A percentile compares a stretch with the other conserved stretches of the same genome.
phyloP scores from a whole-genome alignment of 2,113 vertebrate species.

The Xenus cinereus region DNA sequence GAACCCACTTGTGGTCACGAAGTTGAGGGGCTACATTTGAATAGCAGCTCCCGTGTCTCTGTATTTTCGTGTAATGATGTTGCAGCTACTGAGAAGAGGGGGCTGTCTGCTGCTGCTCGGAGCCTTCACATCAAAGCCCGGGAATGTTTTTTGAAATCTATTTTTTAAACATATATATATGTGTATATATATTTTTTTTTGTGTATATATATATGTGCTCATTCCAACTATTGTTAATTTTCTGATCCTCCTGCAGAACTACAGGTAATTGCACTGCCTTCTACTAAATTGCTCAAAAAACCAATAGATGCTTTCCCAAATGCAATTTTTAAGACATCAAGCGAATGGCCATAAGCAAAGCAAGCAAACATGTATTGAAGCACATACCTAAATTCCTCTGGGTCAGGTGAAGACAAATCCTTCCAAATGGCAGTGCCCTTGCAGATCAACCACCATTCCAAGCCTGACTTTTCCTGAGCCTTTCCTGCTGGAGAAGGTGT shows the following conservation, averaged over 20 bases:
- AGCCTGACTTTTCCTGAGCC: background rate
- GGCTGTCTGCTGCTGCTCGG: background rate
- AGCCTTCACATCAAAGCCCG: background rate
- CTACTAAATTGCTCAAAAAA: background rate
- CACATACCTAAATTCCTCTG: background rate
- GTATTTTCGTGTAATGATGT: constrained; percentile 10
- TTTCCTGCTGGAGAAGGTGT: background rate
- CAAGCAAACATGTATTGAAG: background rate
- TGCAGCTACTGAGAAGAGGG: background rate
- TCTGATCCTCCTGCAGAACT: background rate
- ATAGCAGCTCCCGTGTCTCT: background rate
- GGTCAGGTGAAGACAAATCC: background rate
- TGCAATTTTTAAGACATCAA: background rate
- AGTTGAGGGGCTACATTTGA: constrained; percentile 49
- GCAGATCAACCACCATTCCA: fast-evolving
- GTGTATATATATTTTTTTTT: fast-evolving
- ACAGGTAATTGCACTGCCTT: background rate
- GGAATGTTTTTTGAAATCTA: background rate
- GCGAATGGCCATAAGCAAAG: background rate
- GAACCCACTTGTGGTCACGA: constrained; percentile 8
- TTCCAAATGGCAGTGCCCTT: background rate
- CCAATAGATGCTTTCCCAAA: background rate
- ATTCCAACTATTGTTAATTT: background rate
- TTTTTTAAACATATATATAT: background rate
- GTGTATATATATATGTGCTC: background rate